These are phyloP conservation scores for Ageneiosus marmoratus DNA, from an alignment of 2,113 vertebrate genomes.

Conservation along the genomic window DNA sequence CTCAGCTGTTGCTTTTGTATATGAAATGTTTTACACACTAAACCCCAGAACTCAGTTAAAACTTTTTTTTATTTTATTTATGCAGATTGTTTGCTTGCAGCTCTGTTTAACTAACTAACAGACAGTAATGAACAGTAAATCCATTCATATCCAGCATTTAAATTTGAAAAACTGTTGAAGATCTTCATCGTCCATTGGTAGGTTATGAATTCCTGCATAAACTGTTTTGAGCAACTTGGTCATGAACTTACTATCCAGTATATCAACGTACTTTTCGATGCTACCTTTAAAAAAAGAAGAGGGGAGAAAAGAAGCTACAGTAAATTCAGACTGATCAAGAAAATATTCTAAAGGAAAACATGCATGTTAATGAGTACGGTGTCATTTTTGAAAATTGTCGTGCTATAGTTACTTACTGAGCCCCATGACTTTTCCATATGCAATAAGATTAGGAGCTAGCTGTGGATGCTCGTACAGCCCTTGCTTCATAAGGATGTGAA, in stretches of 20 bases:
- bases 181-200: not conserved
- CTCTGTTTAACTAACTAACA: not conserved
- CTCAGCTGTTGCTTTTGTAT: not conserved
- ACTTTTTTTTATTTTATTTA: not conserved
- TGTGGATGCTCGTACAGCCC: not conserved
- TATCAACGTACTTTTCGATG: not conserved
- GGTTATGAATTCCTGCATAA: constrained; percentile 62
- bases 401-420: not conserved
- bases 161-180: constrained; percentile 65
- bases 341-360: not conserved
- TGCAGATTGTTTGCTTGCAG: not conserved
- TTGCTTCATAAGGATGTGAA: constrained; percentile 65
- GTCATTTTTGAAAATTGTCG: not conserved
- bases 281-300: not conserved
- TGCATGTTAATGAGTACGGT: constrained; percentile 8
- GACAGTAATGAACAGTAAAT: not conserved
- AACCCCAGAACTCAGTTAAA: not conserved
- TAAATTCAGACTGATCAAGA: not conserved
- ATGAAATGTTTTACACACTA: not conserved
- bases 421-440: not conserved
- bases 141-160: constrained; percentile 69
- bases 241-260: constrained; percentile 54
- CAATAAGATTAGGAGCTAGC: not conserved
- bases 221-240: constrained; percentile 64
- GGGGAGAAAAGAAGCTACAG: not conserved